These are phyloP conservation scores for Tychaedon coryphoeus DNA, from an alignment of 2,113 vertebrate species.

Conservation along the genomic window DNA sequence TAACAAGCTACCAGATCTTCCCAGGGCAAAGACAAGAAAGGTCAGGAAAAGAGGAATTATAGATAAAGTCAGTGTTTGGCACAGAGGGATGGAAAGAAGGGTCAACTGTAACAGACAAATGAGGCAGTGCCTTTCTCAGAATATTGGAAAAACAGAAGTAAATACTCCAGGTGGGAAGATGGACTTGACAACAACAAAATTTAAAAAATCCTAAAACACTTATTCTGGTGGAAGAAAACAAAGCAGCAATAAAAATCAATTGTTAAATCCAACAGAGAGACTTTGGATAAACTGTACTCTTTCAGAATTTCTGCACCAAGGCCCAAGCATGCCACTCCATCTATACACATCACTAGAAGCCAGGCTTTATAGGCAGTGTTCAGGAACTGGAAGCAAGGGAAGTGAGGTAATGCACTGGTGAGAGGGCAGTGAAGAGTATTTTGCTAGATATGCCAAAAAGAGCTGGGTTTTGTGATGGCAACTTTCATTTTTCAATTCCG, in stretches of 20 bases:
- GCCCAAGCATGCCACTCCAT: neutral
- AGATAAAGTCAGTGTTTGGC: neutral
- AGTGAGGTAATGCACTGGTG: neutral
- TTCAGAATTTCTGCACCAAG: neutral
- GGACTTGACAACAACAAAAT: neutral
- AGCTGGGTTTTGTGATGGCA: neutral
- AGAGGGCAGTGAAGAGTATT: neutral
- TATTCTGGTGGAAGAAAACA: neutral
- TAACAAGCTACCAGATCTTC: neutral
- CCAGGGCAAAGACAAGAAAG: neutral
- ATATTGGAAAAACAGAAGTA: neutral
- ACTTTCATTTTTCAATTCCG: neutral
- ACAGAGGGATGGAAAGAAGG: neutral
- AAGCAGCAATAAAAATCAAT: neutral
- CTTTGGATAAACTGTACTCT: neutral
- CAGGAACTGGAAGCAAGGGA: neutral
- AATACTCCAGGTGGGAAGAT: neutral
- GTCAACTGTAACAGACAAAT: neutral
- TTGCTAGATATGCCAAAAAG: neutral
- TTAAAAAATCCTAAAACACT: neutral
- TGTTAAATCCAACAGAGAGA: neutral
- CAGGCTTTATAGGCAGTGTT: neutral
- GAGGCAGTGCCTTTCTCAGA: neutral
- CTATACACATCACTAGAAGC: neutral
- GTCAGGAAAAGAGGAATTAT: neutral